These are phyloP conservation scores for Andrena bicolor DNA, from an alignment of 2,888 invertebrate species.

Conservation along the genomic window DNA sequence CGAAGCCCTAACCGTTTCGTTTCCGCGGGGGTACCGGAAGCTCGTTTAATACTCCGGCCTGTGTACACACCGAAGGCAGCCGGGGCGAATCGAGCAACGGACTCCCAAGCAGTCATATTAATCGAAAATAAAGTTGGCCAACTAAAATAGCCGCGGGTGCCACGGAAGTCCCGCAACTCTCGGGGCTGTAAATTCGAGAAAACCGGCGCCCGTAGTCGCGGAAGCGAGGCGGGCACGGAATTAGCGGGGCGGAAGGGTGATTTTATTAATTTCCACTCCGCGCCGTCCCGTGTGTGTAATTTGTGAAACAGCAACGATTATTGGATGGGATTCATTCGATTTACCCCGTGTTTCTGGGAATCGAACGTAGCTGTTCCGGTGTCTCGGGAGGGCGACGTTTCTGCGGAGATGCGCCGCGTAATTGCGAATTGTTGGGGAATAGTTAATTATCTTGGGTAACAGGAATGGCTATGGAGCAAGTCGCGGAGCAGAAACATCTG, in stretches of 20 bases:
- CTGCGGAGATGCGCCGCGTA: background rate
- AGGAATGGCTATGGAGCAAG: background rate
- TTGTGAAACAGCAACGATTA: constrained; percentile 38
- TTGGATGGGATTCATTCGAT: constrained; percentile 28
- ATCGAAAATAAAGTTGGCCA: constrained; percentile 38
- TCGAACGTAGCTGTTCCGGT: constrained; percentile 1
- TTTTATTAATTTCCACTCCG: constrained; percentile 30
- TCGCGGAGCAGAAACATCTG: background rate
- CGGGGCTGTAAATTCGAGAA: constrained; percentile 1
- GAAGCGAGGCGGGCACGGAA: constrained; percentile 17
- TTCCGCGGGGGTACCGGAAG: constrained; percentile 24
- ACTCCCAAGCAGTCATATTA: constrained; percentile 34
- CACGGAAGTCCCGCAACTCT: background rate
- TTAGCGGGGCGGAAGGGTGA: constrained; percentile 44
- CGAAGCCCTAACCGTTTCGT: constrained; percentile 45
- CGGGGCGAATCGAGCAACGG: constrained; percentile 21
- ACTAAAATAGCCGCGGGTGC: constrained; percentile 9
- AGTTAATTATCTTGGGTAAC: constrained; percentile 29
- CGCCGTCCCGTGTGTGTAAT: constrained; percentile 24
- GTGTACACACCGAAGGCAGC: constrained; percentile 15
- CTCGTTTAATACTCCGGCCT: constrained; percentile 21
- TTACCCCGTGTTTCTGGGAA: constrained; percentile 8
- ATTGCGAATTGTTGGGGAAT: constrained; percentile 29
- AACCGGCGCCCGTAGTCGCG: background rate
- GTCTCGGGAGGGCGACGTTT: constrained; percentile 9